These are phyloP conservation scores for Cheilosia vulpina DNA, from an alignment of 2,888 invertebrate species.

Conservation along the genomic window DNA sequence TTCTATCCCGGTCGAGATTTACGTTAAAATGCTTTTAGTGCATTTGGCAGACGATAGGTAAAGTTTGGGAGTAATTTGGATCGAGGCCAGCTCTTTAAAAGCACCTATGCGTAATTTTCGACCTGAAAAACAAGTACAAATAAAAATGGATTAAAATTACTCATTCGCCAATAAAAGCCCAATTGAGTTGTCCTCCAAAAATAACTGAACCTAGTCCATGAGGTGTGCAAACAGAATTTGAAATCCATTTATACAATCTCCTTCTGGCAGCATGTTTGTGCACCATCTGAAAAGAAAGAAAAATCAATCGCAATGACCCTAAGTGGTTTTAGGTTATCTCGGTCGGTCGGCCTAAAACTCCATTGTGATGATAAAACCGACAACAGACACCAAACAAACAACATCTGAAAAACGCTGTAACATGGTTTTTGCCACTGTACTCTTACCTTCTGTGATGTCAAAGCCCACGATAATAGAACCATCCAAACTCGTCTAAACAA, in stretches of 20 bases:
- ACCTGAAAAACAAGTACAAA: slow-evolving; percentile 44
- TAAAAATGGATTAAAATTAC: slow-evolving; percentile 33
- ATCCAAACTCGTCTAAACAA: slow-evolving; percentile 71
- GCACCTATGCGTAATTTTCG: slow-evolving; percentile 72
- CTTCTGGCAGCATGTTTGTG: slow-evolving; percentile 30
- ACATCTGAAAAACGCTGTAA: slow-evolving; percentile 38
- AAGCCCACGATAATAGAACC: slow-evolving; percentile 70
- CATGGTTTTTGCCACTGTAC: slow-evolving; percentile 40
- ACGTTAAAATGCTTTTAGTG: slow-evolving; percentile 72
- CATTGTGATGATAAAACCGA: slow-evolving; percentile 59
- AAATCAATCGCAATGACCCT: slow-evolving; percentile 32
- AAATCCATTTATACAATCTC: slow-evolving; percentile 60
- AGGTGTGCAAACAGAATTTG: slow-evolving; percentile 67
- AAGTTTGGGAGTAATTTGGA: slow-evolving; percentile 62
- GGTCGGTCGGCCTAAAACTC: slow-evolving; percentile 63
- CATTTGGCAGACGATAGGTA: slow-evolving; percentile 59
- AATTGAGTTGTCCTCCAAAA: slow-evolving; percentile 9
- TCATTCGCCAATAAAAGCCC: slow-evolving; percentile 1
- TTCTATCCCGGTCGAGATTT: slow-evolving; percentile 37
- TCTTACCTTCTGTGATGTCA: slow-evolving; percentile 60
- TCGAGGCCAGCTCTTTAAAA: slow-evolving; percentile 60
- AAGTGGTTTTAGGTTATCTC: slow-evolving; percentile 62
- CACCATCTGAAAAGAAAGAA: slow-evolving; percentile 23
- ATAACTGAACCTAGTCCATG: slow-evolving; percentile 13
- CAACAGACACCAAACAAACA: slow-evolving; percentile 67